Percentiles rank a stretch among this genome's conserved stretches.
phyloP scores from a whole-genome alignment of 2,113 vertebrate genomes.

The Xiphophorus couchianus region DNA sequence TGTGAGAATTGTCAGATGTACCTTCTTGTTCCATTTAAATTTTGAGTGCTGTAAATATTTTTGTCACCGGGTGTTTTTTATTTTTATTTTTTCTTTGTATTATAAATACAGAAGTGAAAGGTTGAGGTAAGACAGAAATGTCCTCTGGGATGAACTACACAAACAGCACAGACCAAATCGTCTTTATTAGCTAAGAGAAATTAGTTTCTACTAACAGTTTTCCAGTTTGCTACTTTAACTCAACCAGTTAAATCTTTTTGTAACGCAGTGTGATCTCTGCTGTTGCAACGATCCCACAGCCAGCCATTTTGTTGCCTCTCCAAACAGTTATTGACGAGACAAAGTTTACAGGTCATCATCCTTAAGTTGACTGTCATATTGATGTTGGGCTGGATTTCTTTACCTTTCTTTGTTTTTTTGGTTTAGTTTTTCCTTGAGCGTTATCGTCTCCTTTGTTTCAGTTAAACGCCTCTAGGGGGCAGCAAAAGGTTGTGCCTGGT shows the following conservation, averaged over 20 bases:
- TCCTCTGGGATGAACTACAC: background rate
- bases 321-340: too few relatives aligned
- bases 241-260: background rate
- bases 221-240: background rate
- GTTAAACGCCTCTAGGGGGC: conserved; percentile 63
- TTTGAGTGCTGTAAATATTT: background rate
- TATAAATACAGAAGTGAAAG: background rate
- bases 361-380: too few relatives aligned
- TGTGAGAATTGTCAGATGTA: background rate
- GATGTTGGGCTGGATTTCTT: too few relatives aligned
- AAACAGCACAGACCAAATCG: background rate
- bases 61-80: background rate
- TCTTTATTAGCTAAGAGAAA: background rate
- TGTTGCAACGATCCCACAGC: too few relatives aligned
- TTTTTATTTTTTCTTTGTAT: background rate
- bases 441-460: background rate
- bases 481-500: conserved; percentile 36
- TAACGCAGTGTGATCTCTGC: too few relatives aligned
- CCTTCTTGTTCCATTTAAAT: background rate
- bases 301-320: too few relatives aligned
- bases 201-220: too few relatives aligned
- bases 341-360: too few relatives aligned
- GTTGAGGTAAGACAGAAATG: background rate
- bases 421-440: background rate
- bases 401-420: background rate